A percentile compares a stretch with the other conserved stretches of the same genome.
These are phyloP conservation scores for Sarcophaga rosellei DNA, from an alignment of 2,888 invertebrate species.

Conservation along the genomic window DNA sequence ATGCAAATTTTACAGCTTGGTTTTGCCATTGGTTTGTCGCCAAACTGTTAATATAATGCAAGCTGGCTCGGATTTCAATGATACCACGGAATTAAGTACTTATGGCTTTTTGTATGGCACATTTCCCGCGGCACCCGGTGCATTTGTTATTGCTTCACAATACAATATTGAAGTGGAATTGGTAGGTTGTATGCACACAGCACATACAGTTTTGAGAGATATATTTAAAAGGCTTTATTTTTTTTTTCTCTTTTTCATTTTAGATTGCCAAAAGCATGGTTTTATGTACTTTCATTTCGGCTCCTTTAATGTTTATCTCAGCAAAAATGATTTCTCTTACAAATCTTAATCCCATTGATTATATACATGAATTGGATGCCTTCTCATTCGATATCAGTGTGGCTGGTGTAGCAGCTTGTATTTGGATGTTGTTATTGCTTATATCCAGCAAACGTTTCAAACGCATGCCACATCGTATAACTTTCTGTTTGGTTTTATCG, in stretches of 20 bases:
- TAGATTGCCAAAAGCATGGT: conserved; percentile 97
- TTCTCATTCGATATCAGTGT: conserved; percentile 94
- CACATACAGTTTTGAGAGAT: not conserved
- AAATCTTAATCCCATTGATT: conserved; percentile 86
- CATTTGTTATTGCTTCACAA: conserved; percentile 95
- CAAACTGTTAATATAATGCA: conserved; percentile 91
- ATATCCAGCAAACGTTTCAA: conserved; percentile 88
- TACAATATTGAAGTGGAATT: conserved; percentile 93
- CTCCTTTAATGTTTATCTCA: conserved; percentile 96
- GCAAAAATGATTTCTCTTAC: conserved; percentile 94
- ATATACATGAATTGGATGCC: conserved; percentile 87
- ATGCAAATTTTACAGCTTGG: conserved; percentile 83
- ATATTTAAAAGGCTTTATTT: conserved; percentile 10
- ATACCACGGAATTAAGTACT: conserved; percentile 91
- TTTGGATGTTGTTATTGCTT: conserved; percentile 90
- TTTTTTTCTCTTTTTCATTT: conserved; percentile 82
- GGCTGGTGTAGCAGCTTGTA: conserved; percentile 87
- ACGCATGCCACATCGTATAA: conserved; percentile 91
- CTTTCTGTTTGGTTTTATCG: conserved; percentile 88
- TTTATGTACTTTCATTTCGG: conserved; percentile 95
- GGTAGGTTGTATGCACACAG: conserved; percentile 82
- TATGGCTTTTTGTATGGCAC: conserved; percentile 98
- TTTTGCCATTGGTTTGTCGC: conserved; percentile 91
- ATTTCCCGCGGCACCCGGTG: conserved; percentile 97
- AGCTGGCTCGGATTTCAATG: conserved; percentile 86